A percentile compares a stretch with the other conserved stretches of the same genome.
Evolutionary conservation across 2,888 invertebrate species (phyloP).

Genomic region (Eupithecia inturbata): DNA sequence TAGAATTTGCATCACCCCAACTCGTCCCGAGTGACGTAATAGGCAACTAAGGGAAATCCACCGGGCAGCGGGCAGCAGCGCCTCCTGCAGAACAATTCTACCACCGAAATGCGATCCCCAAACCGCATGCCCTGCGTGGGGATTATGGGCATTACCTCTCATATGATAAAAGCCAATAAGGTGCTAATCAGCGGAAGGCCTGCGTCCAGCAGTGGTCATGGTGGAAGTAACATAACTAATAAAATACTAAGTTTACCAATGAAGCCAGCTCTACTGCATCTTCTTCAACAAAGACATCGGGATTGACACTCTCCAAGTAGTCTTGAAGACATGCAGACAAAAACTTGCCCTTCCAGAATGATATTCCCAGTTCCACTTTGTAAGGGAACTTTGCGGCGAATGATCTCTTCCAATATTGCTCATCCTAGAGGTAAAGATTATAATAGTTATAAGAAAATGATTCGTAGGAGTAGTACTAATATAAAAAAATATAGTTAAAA

Average conservation of each 20-base stretch:
- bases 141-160: neutral
- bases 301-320: constrained; percentile 72
- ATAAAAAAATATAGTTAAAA: neutral
- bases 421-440: constrained; percentile 66
- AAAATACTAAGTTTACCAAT: constrained; percentile 57
- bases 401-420: constrained; percentile 86
- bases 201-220: neutral
- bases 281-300: constrained; percentile 74
- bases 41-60: neutral
- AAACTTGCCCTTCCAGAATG: constrained; percentile 86
- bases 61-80: neutral
- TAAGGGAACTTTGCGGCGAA: constrained; percentile 71
- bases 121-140: neutral
- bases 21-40: neutral
- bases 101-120: neutral
- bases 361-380: constrained; percentile 66
- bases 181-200: neutral
- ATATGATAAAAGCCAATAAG: neutral
- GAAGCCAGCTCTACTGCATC: constrained; percentile 68
- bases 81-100: neutral
- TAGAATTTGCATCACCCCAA: neutral
- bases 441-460: neutral
- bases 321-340: constrained; percentile 75
- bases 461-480: neutral
- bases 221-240: neutral